Conservation (phyloP, 2,888 invertebrate species). For the Frankliniella fusca region DNA sequence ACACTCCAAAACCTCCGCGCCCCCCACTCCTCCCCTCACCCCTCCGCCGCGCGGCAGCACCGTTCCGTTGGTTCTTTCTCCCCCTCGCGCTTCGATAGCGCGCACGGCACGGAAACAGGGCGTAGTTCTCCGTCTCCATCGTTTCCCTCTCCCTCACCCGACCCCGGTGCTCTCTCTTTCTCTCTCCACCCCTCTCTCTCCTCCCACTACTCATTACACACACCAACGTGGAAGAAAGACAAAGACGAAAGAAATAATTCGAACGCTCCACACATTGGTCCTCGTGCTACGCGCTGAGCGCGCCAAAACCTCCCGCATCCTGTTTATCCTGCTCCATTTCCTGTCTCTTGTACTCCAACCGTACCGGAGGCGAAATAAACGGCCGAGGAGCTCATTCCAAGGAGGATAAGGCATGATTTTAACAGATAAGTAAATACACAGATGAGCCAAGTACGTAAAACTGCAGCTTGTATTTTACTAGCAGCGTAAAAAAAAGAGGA, state of each 20-base stretch:
- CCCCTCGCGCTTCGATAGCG: background rate
- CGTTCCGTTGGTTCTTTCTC: background rate
- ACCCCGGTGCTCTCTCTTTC: background rate
- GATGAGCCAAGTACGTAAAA: too few species aligned
- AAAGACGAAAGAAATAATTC: too few species aligned
- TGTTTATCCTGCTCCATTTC: background rate
- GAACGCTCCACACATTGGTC: background rate
- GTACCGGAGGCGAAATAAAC: too few species aligned
- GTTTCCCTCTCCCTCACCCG: background rate
- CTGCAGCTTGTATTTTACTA: too few species aligned
- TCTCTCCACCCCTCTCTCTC: background rate
- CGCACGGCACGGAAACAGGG: background rate
- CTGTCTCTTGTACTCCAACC: background rate
- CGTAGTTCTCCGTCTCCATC: background rate
- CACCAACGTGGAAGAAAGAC: too few species aligned
- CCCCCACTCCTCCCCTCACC: background rate
- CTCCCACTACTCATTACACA: too few species aligned
- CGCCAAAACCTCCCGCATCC: constrained; percentile 14
- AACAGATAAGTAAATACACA: too few species aligned
- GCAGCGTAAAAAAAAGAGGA: too few species aligned
- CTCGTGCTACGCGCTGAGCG: background rate
- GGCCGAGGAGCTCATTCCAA: too few species aligned
- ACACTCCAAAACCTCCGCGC: constrained; percentile 7
- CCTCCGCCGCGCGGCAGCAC: background rate
- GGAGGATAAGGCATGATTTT: too few species aligned